These are phyloP conservation scores for Antheraea pernyi DNA, from an alignment of 1,140 invertebrate species.

Conservation along the genomic window DNA sequence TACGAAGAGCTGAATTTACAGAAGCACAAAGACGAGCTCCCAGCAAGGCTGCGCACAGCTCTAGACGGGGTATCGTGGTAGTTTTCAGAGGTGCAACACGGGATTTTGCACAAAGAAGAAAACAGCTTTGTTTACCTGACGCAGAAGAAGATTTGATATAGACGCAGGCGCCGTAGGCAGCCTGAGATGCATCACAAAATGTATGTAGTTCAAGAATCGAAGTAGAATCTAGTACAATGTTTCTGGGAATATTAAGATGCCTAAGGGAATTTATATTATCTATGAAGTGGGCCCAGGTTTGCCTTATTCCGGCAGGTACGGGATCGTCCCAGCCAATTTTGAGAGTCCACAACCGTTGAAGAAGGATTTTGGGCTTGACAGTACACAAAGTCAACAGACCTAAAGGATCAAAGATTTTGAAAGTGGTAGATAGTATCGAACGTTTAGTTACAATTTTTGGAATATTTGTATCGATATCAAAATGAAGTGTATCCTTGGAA, in stretches of 20 bases:
- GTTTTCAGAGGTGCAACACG: constrained; percentile 7
- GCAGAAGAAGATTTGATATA: constrained; percentile 7
- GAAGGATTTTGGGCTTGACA: constrained; percentile 10
- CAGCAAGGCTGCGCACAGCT: constrained; percentile 23
- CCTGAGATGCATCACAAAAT: constrained; percentile 14
- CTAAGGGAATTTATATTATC: background rate
- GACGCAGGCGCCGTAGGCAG: constrained; percentile 6
- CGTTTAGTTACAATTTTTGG: too few species aligned
- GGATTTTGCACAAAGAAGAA: constrained; percentile 12
- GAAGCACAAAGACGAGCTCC: constrained; percentile 21
- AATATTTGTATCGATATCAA: too few species aligned
- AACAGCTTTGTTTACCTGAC: background rate
- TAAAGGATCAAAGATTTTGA: constrained; percentile 11
- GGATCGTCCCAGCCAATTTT: constrained; percentile 14
- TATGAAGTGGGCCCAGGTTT: background rate
- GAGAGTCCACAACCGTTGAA: constrained; percentile 9
- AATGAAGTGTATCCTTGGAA: too few species aligned
- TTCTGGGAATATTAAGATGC: background rate
- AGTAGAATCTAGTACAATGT: background rate
- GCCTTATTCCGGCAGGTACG: background rate
- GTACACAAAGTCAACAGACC: background rate
- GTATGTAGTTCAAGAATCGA: background rate
- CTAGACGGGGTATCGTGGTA: constrained; percentile 8
- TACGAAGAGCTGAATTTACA: background rate
- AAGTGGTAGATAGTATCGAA: background rate